Evolutionary conservation across 2,113 vertebrate genomes (phyloP).

Genomic region (Penelope pileata): DNA sequence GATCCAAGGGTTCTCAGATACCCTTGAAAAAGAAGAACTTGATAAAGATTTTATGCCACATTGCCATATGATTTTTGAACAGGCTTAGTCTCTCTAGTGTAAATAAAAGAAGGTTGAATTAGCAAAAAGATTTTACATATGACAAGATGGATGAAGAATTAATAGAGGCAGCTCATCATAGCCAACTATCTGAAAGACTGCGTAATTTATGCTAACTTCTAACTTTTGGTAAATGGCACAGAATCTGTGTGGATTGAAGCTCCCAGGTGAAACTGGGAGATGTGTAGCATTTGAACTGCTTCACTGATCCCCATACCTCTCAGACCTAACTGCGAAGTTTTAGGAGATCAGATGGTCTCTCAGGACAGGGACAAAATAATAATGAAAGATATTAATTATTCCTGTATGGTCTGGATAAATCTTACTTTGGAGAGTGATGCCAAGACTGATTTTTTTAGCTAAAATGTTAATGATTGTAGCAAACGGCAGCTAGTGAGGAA

Average conservation of each 20-base stretch:
- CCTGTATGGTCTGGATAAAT: not conserved
- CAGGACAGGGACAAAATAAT: not conserved
- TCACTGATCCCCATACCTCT: not conserved
- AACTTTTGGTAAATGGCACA: not conserved
- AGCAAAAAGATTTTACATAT: not conserved
- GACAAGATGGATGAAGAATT: not conserved
- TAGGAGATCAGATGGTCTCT: not conserved
- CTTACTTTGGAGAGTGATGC: not conserved
- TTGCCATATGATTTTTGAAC: not conserved
- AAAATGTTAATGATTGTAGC: not conserved
- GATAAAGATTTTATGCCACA: not conserved
- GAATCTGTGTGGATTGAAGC: not conserved
- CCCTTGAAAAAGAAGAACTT: not conserved
- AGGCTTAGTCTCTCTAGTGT: not conserved
- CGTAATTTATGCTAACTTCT: not conserved
- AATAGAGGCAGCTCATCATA: not conserved
- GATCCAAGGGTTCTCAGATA: not conserved
- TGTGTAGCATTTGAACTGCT: not conserved
- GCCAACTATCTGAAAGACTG: not conserved
- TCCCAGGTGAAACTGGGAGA: not conserved
- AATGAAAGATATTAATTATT: not conserved
- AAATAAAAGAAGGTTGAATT: not conserved
- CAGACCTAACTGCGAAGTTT: not conserved
- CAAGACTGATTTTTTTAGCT: not conserved
- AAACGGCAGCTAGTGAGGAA: not conserved